phyloP scores from a whole-genome alignment of 2,113 vertebrate species.

The Tachycineta bicolor region DNA sequence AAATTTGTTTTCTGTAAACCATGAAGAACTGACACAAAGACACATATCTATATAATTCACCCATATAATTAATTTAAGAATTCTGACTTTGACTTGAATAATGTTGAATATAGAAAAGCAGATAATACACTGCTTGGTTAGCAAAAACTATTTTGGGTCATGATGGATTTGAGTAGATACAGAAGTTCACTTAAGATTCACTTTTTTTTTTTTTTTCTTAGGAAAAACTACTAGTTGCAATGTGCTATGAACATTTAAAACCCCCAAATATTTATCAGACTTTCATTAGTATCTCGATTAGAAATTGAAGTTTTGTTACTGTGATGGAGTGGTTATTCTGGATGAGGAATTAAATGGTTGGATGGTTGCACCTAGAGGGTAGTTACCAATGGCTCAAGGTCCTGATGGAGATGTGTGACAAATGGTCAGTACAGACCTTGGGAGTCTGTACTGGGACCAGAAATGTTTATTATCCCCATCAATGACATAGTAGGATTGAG shows the following conservation, averaged over 20 bases:
- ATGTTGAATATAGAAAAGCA: neutral
- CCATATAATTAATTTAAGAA: neutral
- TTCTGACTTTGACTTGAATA: neutral
- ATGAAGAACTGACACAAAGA: neutral
- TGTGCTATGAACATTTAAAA: neutral
- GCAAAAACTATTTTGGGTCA: neutral
- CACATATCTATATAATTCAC: neutral
- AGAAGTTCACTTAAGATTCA: neutral
- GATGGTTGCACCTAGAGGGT: neutral
- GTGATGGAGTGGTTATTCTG: neutral
- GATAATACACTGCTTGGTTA: neutral
- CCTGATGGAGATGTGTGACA: neutral
- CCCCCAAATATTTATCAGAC: neutral
- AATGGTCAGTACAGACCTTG: fast-evolving
- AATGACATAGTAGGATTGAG: neutral
- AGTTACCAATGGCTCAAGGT: neutral
- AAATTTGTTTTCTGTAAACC: neutral
- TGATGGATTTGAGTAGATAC: neutral
- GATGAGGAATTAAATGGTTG: neutral
- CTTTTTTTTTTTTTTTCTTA: neutral
- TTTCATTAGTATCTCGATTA: neutral
- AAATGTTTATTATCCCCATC: neutral
- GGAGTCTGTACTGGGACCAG: neutral
- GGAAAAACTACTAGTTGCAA: neutral
- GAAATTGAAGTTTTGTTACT: neutral